phyloP scores from a whole-genome alignment of 2,113 vertebrate genomes.

The Dasypus novemcinctus region DNA sequence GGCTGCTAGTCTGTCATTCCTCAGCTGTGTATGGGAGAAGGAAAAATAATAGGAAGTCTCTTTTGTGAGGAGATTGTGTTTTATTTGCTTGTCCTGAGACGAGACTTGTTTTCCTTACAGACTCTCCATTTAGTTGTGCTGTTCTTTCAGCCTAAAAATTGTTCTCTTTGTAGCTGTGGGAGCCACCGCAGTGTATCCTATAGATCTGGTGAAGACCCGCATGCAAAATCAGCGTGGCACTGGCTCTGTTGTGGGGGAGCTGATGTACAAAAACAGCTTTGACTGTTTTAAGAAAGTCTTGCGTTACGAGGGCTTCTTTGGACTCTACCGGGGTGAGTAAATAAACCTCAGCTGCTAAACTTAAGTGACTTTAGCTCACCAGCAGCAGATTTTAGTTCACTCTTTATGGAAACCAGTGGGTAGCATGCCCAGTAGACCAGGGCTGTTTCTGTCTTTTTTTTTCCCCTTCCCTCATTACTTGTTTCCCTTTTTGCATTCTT shows the following conservation, averaged over 20 bases:
- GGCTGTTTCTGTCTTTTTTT: background rate
- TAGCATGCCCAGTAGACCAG: background rate
- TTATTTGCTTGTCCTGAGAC: background rate
- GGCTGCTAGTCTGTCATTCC: background rate
- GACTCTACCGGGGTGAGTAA: slow-evolving; percentile 94
- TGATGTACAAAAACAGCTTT: slow-evolving; percentile 98
- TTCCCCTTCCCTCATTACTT: background rate
- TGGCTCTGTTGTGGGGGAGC: slow-evolving; percentile 92
- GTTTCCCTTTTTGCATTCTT: background rate
- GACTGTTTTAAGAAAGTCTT: slow-evolving; percentile 97
- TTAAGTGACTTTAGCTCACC: background rate
- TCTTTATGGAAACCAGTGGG: background rate
- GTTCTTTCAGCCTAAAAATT: slow-evolving; percentile 47
- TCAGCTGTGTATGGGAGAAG: background rate
- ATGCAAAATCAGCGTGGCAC: slow-evolving; percentile 97
- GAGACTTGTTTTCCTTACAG: slow-evolving; percentile 37
- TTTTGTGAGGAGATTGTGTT: slow-evolving; percentile 26
- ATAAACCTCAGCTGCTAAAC: background rate
- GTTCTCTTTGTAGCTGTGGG: slow-evolving; percentile 88
- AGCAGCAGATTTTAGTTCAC: background rate
- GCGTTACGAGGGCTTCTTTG: slow-evolving; percentile 95
- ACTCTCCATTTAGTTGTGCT: background rate
- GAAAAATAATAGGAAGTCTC: background rate
- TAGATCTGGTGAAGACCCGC: slow-evolving; percentile 97
- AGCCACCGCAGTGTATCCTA: slow-evolving; percentile 95